phyloP scores from a whole-genome alignment of 2,888 invertebrate species.

The Polyommatus iphigenia region DNA sequence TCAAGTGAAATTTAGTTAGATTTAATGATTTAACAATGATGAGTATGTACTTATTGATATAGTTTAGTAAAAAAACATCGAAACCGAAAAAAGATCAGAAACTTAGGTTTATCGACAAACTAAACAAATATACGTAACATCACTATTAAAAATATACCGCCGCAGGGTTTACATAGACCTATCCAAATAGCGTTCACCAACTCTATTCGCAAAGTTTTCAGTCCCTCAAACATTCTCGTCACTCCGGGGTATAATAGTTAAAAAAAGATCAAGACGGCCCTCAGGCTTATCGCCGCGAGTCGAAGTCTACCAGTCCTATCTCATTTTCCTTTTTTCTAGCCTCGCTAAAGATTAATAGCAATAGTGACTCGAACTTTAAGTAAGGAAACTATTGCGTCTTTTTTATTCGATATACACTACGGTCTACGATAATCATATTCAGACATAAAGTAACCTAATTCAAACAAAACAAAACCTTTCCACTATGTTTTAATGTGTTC shows the following conservation, averaged over 20 bases:
- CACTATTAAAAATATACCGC: conserved; percentile 26
- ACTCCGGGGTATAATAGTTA: conserved; percentile 20
- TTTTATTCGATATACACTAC: background rate
- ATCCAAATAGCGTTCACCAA: conserved; percentile 42
- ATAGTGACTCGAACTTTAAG: background rate
- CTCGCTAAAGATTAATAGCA: conserved; percentile 2
- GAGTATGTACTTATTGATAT: background rate
- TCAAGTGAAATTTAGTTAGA: background rate
- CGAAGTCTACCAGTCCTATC: conserved; percentile 14
- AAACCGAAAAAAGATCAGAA: background rate
- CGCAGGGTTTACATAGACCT: conserved; percentile 45
- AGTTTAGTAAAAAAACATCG: background rate
- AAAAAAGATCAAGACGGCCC: conserved; percentile 26
- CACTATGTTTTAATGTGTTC: background rate
- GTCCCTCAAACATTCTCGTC: conserved; percentile 25
- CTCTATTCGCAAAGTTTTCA: conserved; percentile 18
- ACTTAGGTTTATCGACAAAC: background rate
- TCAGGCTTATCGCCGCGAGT: conserved; percentile 6
- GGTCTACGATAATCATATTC: background rate
- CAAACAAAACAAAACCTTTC: background rate
- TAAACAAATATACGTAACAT: background rate
- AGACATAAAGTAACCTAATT: background rate
- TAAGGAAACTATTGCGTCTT: background rate
- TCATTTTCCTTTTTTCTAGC: background rate
- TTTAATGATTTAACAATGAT: background rate